Conservation (phyloP, 2,797 vertebrate genomes). For the Myotis pilosus region DNA sequence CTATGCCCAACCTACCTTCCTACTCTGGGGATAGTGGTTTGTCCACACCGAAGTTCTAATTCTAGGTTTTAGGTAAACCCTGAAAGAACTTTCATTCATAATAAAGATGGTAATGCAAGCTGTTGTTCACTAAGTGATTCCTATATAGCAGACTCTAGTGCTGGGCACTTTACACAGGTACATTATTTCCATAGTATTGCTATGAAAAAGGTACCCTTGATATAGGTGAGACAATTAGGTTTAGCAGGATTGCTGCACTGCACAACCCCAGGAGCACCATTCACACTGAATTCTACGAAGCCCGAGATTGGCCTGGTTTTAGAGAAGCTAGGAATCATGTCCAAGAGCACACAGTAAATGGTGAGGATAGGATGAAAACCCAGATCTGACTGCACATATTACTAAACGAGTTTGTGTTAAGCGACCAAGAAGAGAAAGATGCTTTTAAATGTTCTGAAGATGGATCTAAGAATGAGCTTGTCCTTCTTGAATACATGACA, state of each 20-base stretch:
- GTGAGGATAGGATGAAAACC: not conserved
- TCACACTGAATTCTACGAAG: not conserved
- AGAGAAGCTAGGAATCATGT: not conserved
- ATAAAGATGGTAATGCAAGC: constrained; percentile 15
- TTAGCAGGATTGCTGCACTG: not conserved
- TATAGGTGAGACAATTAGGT: not conserved
- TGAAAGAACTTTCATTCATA: not conserved
- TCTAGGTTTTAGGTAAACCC: constrained; percentile 9
- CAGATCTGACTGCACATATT: not conserved
- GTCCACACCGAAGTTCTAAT: not conserved
- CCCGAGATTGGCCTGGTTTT: not conserved
- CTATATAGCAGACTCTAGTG: not conserved
- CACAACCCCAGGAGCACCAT: not conserved
- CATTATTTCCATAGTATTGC: not conserved
- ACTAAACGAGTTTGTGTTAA: not conserved
- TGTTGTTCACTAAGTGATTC: not conserved
- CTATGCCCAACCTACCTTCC: not conserved
- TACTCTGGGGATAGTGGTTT: not conserved
- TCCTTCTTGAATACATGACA: constrained; percentile 3
- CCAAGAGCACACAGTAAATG: not conserved
- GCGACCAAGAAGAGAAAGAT: constrained; percentile 26
- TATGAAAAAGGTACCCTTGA: not conserved
- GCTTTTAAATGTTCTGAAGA: not conserved
- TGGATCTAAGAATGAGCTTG: constrained; percentile 28
- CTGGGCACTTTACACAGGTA: not conserved